A percentile compares a stretch with the other conserved stretches of the same genome.
Evolutionary conservation across 2,888 invertebrate genomes (phyloP).

Genomic region (Hirtodrosophila cameraria): DNA sequence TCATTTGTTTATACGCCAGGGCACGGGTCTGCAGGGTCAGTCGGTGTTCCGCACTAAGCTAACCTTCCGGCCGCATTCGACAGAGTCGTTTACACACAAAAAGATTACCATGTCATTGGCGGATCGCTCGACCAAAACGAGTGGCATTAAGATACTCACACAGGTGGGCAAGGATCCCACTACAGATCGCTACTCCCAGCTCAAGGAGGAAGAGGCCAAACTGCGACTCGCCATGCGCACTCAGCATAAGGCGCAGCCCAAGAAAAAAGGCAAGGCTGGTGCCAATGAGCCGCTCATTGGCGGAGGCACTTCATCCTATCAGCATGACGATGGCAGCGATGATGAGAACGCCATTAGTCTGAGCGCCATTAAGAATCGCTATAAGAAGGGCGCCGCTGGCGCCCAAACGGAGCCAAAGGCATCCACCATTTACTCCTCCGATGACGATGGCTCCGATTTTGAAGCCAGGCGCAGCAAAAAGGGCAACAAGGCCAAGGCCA

Average conservation of each 20-base stretch:
- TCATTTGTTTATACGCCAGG: slow-evolving; percentile 98
- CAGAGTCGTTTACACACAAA: slow-evolving; percentile 98
- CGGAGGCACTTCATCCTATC: slow-evolving; percentile 83
- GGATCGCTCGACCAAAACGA: slow-evolving; percentile 96
- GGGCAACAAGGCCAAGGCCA: slow-evolving; percentile 90
- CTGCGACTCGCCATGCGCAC: slow-evolving; percentile 93
- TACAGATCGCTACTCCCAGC: slow-evolving; percentile 93
- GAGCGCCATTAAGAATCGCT: slow-evolving; percentile 97
- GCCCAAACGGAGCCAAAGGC: slow-evolving; percentile 68
- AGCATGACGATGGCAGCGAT: slow-evolving; percentile 92
- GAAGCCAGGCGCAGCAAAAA: slow-evolving; percentile 90
- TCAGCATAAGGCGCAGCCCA: slow-evolving; percentile 85
- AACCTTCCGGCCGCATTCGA: slow-evolving; percentile 98
- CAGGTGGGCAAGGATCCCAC: slow-evolving; percentile 93
- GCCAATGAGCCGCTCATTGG: slow-evolving; percentile 82
- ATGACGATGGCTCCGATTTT: slow-evolving; percentile 92
- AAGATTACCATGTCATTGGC: slow-evolving; percentile 99
- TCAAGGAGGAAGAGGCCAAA: slow-evolving; percentile 99
- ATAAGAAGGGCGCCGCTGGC: slow-evolving; percentile 88
- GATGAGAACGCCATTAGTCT: slow-evolving; percentile 96
- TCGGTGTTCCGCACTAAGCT: slow-evolving; percentile 98
- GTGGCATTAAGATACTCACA: slow-evolving; percentile 97
- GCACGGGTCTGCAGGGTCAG: slow-evolving; percentile 98
- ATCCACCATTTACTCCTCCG: slow-evolving; percentile 94
- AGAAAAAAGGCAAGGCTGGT: slow-evolving; percentile 84